Evolutionary conservation across 2,113 vertebrate genomes (phyloP), one percentile per base, ranked within the genome.

Genomic region (Orthochromis indermauri): DNA sequence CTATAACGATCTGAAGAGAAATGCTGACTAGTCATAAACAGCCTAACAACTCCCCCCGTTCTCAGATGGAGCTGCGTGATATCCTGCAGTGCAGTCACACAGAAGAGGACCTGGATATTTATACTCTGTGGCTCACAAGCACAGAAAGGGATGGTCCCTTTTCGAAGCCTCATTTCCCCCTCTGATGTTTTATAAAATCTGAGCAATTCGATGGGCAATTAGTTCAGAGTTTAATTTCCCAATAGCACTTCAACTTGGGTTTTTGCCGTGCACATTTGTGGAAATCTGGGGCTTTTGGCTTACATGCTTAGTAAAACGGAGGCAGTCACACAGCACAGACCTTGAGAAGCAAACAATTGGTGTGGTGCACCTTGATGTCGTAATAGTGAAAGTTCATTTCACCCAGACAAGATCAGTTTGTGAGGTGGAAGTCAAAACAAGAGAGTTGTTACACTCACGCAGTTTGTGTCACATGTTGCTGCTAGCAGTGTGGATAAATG

Each of bases 21-120:
- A 83, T 80, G 90, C 92, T 92, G 90, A 93, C 90, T 71, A 24
- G 79, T 88, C 90, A 90, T 80, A 90, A 91, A 86, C 63, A 83
- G 83, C 86, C 61, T 11, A 82, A 54, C 81, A 85, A 84, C 83
- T 81, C 81, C 88, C 40, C 68, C 81, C 3, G 8, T 90, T 82
- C 73, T 91, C 88, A 17, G 49, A 86, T 85, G 82, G 80, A 86
- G 88, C 82, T 91, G 78, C 81, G 37, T 84, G 82, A 81, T 91
- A 87, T 83, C 86, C 90, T 93, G 91, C 87, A 89, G 86, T 89
- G 90, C 91, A 92, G 86, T 81, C 68, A 80, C 88, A 86, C 79
- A 68, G 45, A 89, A 49, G 14, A 83, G 26, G 57, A 85, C 83
- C 83, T 76, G 57, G 59, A 76, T 87, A 78, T 86, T 71, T 89